phyloP scores from a whole-genome alignment of 2,113 vertebrate genomes.

The Macrotis lagotis region DNA sequence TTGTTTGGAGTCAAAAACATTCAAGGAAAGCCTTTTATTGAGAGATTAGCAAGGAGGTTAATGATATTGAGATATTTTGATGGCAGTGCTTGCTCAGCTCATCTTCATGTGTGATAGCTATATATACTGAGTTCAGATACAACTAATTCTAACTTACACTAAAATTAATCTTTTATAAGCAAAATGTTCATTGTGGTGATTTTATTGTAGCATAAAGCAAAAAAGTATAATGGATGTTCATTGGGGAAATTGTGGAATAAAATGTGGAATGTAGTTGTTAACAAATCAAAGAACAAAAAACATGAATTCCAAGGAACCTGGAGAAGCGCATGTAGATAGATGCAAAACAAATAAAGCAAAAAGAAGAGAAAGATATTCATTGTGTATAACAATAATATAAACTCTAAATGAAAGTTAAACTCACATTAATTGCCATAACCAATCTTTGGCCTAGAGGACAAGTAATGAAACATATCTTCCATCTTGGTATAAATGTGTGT shows the following conservation, averaged over 20 bases:
- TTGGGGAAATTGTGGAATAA: background rate
- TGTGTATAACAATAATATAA: background rate
- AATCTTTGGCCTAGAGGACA: background rate
- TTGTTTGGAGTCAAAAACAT: background rate
- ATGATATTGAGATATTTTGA: background rate
- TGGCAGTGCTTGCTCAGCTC: background rate
- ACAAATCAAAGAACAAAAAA: background rate
- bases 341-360: background rate
- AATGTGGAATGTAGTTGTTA: background rate
- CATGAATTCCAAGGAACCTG: background rate
- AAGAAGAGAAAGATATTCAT: background rate
- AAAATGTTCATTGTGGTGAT: background rate
- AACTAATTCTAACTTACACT: background rate
- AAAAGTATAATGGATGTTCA: background rate
- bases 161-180: background rate
- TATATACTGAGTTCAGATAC: background rate
- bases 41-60: background rate
- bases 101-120: background rate
- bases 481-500: background rate
- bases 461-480: background rate
- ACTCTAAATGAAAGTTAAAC: background rate
- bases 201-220: background rate
- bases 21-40: background rate
- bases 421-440: background rate
- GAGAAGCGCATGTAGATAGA: background rate